Conservation (phyloP, 2,113 vertebrate genomes). For the Pimephales promelas region DNA sequence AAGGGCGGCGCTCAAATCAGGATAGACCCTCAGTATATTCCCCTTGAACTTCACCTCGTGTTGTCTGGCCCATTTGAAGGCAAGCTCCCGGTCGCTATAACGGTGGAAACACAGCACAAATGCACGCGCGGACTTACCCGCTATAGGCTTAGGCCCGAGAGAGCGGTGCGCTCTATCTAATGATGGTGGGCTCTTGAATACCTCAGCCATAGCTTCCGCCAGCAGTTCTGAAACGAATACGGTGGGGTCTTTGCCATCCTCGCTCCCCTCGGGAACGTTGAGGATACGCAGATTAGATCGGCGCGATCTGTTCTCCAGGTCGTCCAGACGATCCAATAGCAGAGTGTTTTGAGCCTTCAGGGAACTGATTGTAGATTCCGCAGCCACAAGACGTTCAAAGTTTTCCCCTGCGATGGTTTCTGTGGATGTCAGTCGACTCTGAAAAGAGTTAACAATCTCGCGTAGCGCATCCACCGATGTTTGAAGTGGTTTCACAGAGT, state of each 20-base stretch:
- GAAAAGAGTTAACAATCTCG: conserved; percentile 10
- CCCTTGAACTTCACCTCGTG: not conserved
- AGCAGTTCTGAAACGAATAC: conserved; percentile 26
- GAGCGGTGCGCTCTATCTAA: conserved; percentile 29
- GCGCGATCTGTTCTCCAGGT: conserved; percentile 17
- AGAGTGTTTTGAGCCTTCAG: too few species aligned
- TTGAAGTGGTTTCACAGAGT: conserved; percentile 26
- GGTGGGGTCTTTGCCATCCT: conserved; percentile 12
- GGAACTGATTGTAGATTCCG: not conserved
- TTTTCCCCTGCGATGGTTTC: conserved; percentile 14
- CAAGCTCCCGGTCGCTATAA: not conserved
- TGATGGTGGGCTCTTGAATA: conserved; percentile 13
- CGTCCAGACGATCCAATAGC: too few species aligned
- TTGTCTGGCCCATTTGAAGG: not conserved
- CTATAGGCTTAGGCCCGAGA: not conserved
- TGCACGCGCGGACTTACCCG: not conserved
- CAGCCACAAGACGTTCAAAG: not conserved
- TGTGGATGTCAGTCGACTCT: not conserved
- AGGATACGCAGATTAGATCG: conserved; percentile 14
- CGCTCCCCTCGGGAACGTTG: conserved; percentile 31
- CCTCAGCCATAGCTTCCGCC: conserved; percentile 1
- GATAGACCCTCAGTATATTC: not conserved
- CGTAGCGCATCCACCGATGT: not conserved
- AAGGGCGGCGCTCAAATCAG: not conserved
- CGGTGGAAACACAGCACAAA: conserved; percentile 36